A percentile compares a stretch with the other conserved stretches of the same genome.
Evolutionary conservation across 2,113 vertebrate species (phyloP).

Genomic region (Lutjanus erythropterus): DNA sequence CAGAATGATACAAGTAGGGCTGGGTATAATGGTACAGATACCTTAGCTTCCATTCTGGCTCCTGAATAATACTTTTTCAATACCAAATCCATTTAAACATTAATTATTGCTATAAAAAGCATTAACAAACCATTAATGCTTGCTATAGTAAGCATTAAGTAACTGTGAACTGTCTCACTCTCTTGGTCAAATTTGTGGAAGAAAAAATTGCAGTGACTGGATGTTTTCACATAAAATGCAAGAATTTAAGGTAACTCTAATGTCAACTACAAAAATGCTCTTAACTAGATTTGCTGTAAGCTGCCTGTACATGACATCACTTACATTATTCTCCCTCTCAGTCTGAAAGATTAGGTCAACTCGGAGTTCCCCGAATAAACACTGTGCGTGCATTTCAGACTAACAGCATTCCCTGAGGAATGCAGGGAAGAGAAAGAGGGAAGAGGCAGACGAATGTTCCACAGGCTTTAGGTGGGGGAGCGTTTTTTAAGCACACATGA

Average conservation of each 20-base stretch:
- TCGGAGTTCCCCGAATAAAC: constrained; percentile 59
- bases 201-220: no score
- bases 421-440: background rate
- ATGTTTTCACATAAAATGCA: background rate
- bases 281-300: constrained; percentile 5
- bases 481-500: constrained; percentile 14
- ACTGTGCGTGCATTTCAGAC: constrained; percentile 44
- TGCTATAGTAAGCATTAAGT: no score
- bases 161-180: no score
- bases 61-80: no score
- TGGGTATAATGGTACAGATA: no score
- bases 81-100: no score
- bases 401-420: constrained; percentile 46
- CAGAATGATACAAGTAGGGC: no score
- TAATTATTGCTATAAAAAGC: no score
- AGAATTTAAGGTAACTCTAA: constrained; percentile 11
- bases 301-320: constrained; percentile 60
- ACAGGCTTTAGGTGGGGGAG: constrained; percentile 23
- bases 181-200: no score
- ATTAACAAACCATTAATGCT: no score
- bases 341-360: constrained; percentile 56
- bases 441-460: constrained; percentile 31
- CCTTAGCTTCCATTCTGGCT: no score
- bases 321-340: constrained; percentile 30
- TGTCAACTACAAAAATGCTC: background rate